A percentile compares a stretch with the other conserved stretches of the same genome.
Conservation (phyloP, 2,888 invertebrate genomes). For the Automeris io region DNA sequence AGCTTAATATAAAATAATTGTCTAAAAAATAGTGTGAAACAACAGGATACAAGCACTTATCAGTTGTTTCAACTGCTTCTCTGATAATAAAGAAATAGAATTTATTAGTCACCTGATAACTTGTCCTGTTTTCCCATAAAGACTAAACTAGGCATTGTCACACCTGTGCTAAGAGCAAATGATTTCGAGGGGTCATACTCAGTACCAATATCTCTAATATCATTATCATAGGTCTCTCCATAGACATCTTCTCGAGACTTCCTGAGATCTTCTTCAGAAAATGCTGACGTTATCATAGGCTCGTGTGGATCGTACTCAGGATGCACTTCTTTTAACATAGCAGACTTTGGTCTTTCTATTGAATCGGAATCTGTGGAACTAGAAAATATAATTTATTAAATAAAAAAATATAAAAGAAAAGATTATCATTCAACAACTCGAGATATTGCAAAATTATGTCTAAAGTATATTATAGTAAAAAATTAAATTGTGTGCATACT, state of each 20-base stretch:
- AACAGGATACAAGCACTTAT: too few relatives aligned
- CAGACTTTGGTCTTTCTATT: constrained; percentile 65
- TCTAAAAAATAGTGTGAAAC: too few relatives aligned
- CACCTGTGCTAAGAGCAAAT: constrained; percentile 42
- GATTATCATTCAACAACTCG: neutral
- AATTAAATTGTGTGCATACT: too few relatives aligned
- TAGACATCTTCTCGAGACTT: constrained; percentile 62
- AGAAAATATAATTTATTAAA: constrained; percentile 14
- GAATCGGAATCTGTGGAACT: constrained; percentile 70
- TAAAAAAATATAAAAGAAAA: neutral
- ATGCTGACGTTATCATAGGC: constrained; percentile 70
- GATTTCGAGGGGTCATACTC: constrained; percentile 50
- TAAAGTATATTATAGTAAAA: too few relatives aligned
- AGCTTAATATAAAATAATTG: neutral
- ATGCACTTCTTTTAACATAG: constrained; percentile 61
- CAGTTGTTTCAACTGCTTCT: too few relatives aligned
- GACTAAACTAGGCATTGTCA: constrained; percentile 35
- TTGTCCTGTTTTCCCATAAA: constrained; percentile 44
- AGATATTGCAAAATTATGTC: too few relatives aligned
- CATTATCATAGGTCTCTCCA: constrained; percentile 53
- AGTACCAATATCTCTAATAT: constrained; percentile 39
- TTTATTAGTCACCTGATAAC: constrained; percentile 38
- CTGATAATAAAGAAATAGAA: too few relatives aligned
- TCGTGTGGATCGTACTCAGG: constrained; percentile 71
- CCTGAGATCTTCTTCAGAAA: constrained; percentile 64